Evolutionary conservation across 2,888 invertebrate genomes (phyloP).

Genomic region (Standfussiana lucernea): DNA sequence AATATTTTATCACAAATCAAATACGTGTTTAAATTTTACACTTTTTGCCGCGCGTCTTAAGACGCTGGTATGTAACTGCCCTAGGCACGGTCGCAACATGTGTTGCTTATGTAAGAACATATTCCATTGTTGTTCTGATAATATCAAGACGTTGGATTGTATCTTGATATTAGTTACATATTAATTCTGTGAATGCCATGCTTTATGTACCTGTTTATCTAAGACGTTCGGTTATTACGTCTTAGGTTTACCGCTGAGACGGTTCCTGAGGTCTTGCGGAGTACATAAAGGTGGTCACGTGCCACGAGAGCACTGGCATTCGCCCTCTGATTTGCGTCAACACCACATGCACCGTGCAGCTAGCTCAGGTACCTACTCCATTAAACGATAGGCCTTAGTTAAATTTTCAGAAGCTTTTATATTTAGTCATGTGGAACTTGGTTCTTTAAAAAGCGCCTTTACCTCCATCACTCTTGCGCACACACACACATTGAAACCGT

Average conservation of each 20-base stretch:
- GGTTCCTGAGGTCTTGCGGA: too few species aligned
- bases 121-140: constrained; percentile 36
- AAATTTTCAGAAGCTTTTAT: not conserved
- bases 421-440: too few species aligned
- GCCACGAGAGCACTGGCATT: not conserved
- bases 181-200: not conserved
- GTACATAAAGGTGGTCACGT: too few species aligned
- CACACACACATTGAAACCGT: not conserved
- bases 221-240: not conserved
- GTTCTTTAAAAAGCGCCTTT: too few species aligned
- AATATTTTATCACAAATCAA: too few species aligned
- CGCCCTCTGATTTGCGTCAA: not conserved
- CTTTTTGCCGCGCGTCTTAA: not conserved
- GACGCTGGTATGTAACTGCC: constrained; percentile 7
- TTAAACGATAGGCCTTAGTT: not conserved
- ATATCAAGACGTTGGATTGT: constrained; percentile 41
- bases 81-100: constrained; percentile 25
- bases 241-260: not conserved
- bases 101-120: constrained; percentile 43
- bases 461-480: not conserved
- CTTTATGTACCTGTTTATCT: not conserved
- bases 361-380: not conserved
- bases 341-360: not conserved
- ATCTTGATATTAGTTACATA: constrained; percentile 26
- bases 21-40: not conserved